Conservation (phyloP, 2,888 invertebrate genomes). For the Agrochola lota region DNA sequence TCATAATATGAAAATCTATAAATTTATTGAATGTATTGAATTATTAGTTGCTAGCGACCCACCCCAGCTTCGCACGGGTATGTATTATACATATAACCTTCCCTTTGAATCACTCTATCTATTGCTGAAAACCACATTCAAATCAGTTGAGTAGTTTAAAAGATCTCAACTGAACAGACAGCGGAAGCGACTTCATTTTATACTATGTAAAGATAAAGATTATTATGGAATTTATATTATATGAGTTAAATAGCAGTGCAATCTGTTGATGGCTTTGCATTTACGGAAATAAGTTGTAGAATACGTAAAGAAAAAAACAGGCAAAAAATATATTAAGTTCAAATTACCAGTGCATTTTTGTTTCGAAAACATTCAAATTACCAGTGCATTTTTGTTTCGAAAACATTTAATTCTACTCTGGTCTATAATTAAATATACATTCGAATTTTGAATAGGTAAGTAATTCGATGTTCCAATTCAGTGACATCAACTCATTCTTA, state of each 20-base stretch:
- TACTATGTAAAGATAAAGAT: too few relatives aligned
- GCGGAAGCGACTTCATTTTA: too few relatives aligned
- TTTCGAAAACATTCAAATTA: constrained; percentile 8
- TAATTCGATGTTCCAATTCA: background rate
- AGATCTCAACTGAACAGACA: too few relatives aligned
- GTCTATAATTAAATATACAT: background rate
- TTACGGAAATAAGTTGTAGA: background rate
- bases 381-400: background rate
- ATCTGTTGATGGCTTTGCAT: background rate
- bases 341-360: background rate
- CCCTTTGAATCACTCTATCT: too few relatives aligned
- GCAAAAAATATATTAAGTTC: background rate
- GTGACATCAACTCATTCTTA: background rate
- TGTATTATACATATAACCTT: too few relatives aligned
- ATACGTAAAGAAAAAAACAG: background rate
- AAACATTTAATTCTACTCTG: background rate
- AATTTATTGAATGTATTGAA: too few relatives aligned
- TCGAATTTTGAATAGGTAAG: background rate
- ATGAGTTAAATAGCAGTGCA: background rate
- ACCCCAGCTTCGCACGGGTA: too few relatives aligned
- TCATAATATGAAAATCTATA: too few relatives aligned
- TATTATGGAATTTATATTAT: too few relatives aligned
- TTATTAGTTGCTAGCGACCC: too few relatives aligned
- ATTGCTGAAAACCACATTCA: too few relatives aligned
- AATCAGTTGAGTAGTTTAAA: too few relatives aligned